Base-by-base conservation (phyloP, 1,140 invertebrate genomes). In the Ctenoplectra terminalis region DNA sequence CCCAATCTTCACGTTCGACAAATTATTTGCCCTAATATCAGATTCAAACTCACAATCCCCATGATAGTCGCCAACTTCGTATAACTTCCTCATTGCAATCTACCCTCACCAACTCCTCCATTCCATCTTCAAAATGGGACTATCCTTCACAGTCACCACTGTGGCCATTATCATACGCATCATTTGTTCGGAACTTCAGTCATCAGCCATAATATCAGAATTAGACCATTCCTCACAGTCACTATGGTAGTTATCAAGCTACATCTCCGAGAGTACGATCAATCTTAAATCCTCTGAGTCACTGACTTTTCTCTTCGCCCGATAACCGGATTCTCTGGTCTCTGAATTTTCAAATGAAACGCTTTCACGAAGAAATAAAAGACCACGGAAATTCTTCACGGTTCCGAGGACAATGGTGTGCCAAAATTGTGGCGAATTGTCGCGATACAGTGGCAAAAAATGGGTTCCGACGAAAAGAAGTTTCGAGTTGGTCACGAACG, bases 401-500 rank as follows among this genome's bases (percentile, higher is more conserved):
- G 48, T 20, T 15, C 20, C 11, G 15, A 23, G 48, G 48, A 23
- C 20, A 1, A 20, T 20, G 9, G n/a, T 17, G n/a, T 15, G 20
- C 15, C 64, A 64, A 70, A 83, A 74, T 74, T 34, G 5, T 29
- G 23, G 29, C 48, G 11, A n/a, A 26, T 1, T 31, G 43, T 40
- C 2, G n/a, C 1, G n/a, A 9, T 1, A 5, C 13, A n/a, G 13
- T 34, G 31, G 23, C 7, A 26, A 52, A 46, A 37, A 52, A 40
- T 26, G 20, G 20, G 26, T 29, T 31, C 15, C 26, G 37, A 2
- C 34, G 66, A 34, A 58, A 69, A 75, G 77, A 81, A 78, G 43
- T 60, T 26, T n/a, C 40, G 58, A 73, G 70, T 29, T 66, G 26
- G 67, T 29, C 56, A 31, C 13, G 58, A 73, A 58, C 81, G 37